Evolutionary conservation across 92 coral and sea anemone genomes (phyloP).

Genomic region (Epizoanthus fatuus): DNA sequence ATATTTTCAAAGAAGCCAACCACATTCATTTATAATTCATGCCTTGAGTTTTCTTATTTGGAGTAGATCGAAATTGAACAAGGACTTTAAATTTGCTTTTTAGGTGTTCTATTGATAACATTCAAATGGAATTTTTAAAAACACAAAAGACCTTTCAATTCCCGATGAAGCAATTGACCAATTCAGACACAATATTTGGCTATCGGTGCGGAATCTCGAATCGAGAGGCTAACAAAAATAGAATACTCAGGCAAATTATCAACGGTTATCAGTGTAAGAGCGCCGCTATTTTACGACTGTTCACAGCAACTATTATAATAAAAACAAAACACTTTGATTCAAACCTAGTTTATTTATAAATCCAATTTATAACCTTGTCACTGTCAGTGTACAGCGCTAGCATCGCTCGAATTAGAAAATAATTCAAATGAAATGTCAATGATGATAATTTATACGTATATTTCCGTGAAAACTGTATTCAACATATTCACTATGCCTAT

Average conservation of each 20-base stretch:
- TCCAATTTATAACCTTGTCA: too few species aligned
- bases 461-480: background rate
- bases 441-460: background rate
- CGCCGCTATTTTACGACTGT: background rate
- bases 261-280: background rate
- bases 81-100: background rate
- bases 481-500: background rate
- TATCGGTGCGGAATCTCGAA: background rate
- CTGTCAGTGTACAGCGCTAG: too few species aligned
- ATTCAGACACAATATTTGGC: too few species aligned
- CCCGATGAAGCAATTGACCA: too few species aligned
- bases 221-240: background rate
- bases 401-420: background rate
- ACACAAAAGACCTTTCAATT: background rate
- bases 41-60: background rate
- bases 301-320: background rate
- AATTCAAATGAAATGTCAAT: too few species aligned
- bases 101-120: too few species aligned
- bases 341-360: background rate
- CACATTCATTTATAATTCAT: conserved; percentile 13
- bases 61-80: background rate
- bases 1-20: conserved; percentile 4
- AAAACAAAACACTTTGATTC: background rate
- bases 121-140: too few species aligned
- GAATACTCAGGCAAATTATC: background rate